Conservation (phyloP, 2,113 vertebrate genomes). For the Centrocercus urophasianus region DNA sequence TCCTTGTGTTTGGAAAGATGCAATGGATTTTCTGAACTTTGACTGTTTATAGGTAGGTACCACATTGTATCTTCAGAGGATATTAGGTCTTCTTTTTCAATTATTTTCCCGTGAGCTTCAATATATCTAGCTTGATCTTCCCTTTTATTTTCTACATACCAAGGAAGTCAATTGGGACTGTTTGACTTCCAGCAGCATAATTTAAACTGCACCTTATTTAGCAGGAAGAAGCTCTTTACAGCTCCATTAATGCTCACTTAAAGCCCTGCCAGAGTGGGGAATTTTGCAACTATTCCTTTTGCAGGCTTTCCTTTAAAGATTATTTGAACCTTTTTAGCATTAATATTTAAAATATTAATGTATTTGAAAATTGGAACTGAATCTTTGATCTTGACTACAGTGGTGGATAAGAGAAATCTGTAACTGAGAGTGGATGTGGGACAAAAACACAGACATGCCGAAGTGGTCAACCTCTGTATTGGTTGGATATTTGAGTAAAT, state of each 20-base stretch:
- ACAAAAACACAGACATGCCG: not conserved
- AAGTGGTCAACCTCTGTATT: not conserved
- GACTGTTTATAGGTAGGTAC: too few relatives aligned
- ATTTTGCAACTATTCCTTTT: not conserved
- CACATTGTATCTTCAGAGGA: not conserved
- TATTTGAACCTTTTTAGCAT: slow-evolving; percentile 30
- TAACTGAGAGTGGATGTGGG: not conserved
- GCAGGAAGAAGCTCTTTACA: not conserved
- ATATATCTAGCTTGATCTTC: not conserved
- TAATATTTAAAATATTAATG: slow-evolving; percentile 54
- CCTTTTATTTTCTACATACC: not conserved
- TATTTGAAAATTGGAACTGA: slow-evolving; percentile 13
- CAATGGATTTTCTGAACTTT: too few relatives aligned
- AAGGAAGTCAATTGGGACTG: not conserved
- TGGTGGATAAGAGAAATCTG: not conserved
- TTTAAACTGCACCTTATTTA: not conserved
- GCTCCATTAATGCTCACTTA: not conserved
- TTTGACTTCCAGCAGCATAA: not conserved
- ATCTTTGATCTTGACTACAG: not conserved
- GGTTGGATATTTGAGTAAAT: not conserved
- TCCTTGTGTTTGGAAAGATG: not conserved
- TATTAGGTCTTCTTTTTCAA: not conserved
- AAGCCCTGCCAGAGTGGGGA: not conserved
- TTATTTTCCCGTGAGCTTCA: not conserved
- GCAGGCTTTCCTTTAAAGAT: slow-evolving; percentile 1